Conservation (phyloP, 1,140 invertebrate species). For the Aricia agestis region DNA sequence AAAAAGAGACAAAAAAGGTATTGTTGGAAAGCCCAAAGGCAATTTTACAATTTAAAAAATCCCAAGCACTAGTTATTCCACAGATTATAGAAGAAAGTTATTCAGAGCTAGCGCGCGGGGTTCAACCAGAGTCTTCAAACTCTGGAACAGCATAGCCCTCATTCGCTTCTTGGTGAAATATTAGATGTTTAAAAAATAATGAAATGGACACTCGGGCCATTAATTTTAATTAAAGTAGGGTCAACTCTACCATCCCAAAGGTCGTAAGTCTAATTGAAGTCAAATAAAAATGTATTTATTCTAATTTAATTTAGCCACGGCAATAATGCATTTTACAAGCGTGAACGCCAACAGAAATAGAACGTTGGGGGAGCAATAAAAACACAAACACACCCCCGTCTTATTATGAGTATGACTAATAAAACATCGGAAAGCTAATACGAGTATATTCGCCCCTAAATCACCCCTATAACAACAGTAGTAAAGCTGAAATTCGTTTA, state of each 20-base stretch:
- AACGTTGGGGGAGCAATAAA: conserved; percentile 38
- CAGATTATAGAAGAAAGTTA: no score
- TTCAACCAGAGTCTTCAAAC: no score
- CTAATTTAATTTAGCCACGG: not conserved
- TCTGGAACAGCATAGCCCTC: not conserved
- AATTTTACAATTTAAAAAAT: no score
- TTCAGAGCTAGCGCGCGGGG: no score
- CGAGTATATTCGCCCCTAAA: conserved; percentile 30
- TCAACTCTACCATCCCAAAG: not conserved
- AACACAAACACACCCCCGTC: conserved; percentile 48
- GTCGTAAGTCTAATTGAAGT: conserved; percentile 1
- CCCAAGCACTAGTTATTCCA: no score
- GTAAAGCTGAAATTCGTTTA: conserved; percentile 36
- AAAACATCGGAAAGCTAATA: conserved; percentile 46
- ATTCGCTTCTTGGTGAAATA: not conserved
- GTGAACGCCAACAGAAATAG: conserved; percentile 29
- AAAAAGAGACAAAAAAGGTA: no score
- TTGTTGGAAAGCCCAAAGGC: no score
- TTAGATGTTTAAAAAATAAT: not conserved
- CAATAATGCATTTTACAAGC: conserved; percentile 6
- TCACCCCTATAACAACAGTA: conserved; percentile 30
- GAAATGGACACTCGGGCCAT: not conserved
- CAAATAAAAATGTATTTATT: not conserved
- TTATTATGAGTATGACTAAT: conserved; percentile 58
- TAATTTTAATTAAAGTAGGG: not conserved